These are phyloP conservation scores for Ceriagrion tenellum DNA, from an alignment of 2,888 invertebrate genomes.

Conservation along the genomic window DNA sequence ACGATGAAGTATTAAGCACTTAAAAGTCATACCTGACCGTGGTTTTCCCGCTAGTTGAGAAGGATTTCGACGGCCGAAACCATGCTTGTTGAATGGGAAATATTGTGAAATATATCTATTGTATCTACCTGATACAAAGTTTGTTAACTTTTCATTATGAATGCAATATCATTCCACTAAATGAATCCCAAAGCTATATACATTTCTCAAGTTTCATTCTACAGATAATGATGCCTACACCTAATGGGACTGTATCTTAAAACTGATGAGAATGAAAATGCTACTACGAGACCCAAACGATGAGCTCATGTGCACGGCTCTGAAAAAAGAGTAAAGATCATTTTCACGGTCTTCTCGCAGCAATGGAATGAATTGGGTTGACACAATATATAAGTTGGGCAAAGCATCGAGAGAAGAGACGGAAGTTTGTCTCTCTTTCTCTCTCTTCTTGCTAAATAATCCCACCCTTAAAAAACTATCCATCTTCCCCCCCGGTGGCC, in stretches of 20 bases:
- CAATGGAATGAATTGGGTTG: background rate
- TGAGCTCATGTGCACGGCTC: background rate
- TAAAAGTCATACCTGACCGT: background rate
- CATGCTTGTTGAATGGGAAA: too few species aligned
- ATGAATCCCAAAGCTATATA: too few species aligned
- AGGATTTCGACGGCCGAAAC: too few species aligned
- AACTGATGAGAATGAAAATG: background rate
- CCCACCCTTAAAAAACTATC: slow-evolving; percentile 9
- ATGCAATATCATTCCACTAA: too few species aligned
- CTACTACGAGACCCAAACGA: background rate
- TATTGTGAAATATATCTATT: too few species aligned
- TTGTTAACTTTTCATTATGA: too few species aligned
- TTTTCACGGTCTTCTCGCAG: background rate
- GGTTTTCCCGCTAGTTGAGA: too few species aligned
- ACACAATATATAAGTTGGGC: background rate
- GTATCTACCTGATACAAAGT: too few species aligned
- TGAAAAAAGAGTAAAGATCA: background rate
- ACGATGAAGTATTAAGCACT: background rate
- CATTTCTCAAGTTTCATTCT: too few species aligned
- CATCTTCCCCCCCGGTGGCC: background rate
- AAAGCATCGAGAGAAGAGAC: background rate
- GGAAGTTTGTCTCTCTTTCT: background rate
- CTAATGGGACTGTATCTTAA: too few species aligned
- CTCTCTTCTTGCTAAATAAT: slow-evolving; percentile 1
- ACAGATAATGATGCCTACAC: too few species aligned